These are phyloP conservation scores for Drosophila asahinai DNA, from an alignment of 1,140 invertebrate genomes.

Conservation along the genomic window DNA sequence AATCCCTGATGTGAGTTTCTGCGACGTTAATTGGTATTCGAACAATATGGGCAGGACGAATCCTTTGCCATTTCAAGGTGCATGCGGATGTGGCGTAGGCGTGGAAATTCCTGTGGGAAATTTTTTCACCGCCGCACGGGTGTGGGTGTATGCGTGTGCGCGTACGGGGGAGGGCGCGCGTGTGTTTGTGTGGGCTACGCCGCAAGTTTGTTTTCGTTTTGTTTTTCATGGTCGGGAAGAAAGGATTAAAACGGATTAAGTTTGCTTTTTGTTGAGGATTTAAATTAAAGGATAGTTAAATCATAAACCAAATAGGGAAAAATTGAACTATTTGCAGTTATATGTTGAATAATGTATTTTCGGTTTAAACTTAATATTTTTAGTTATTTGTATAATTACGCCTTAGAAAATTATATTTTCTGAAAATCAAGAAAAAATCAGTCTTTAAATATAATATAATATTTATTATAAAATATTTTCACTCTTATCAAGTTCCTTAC, in stretches of 20 bases:
- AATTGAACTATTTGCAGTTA: no score
- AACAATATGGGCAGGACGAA: background rate
- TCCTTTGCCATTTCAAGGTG: constrained; percentile 10
- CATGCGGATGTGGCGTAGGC: constrained; percentile 40
- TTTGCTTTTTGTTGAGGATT: background rate
- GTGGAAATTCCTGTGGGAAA: constrained; percentile 53
- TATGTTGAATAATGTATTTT: no score
- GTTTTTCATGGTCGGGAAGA: constrained; percentile 36
- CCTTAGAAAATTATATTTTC: background rate
- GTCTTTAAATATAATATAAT: no score
- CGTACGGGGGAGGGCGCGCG: constrained; percentile 6
- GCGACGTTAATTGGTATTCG: background rate
- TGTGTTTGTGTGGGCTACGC: constrained; percentile 34
- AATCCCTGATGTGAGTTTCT: constrained; percentile 12
- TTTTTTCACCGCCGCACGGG: constrained; percentile 32
- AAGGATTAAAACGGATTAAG: constrained; percentile 20
- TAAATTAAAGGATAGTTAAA: background rate
- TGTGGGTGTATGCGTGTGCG: constrained; percentile 33
- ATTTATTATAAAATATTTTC: background rate
- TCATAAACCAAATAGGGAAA: background rate
- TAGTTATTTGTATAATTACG: background rate
- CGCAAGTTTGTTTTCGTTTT: constrained; percentile 46
- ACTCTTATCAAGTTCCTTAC: background rate
- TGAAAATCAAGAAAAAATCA: no score
- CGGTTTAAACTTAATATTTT: background rate